Base-by-base conservation (phyloP, 1,140 invertebrate genomes). In the Pollicipes pollicipes region DNA sequence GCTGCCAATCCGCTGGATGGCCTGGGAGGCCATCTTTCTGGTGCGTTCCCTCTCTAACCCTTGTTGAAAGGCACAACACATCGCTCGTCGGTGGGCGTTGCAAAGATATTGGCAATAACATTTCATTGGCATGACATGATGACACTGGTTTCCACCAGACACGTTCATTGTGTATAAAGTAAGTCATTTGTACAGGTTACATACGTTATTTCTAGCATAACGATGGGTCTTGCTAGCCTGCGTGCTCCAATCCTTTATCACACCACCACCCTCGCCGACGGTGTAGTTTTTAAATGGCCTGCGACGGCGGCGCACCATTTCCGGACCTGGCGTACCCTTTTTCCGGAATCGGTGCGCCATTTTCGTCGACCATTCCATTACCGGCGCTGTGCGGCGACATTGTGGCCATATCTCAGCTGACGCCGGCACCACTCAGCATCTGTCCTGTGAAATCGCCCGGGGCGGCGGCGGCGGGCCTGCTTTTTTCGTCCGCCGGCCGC, bases 1-100 rank as follows among this genome's bases (percentile, higher is more conserved):
- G 0, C 78, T 94, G 72, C 91, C 92, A 0, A 84, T 95, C 70
- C 83, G 92, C 45, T 94, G 91, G 92, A 92, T 92, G 84, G 88
- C 91, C 8, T 91, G 89, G 88, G 90, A 91, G 79, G 86, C 86
- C 3, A 83, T 90, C 70, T 85, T 91, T 30, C 78, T 90, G 83
- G 90, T 91, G 80, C 85, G 82, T 79, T 45, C 37, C 30, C 21
- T 63, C 27, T 6, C 27, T 63, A 21, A n/a, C n/a, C n/a, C n/a
- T n/a, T n/a, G n/a, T n/a, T n/a, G n/a, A n/a, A n/a, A n/a, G n/a
- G n/a, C n/a, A n/a, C n/a, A n/a, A n/a, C n/a, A n/a, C n/a, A n/a
- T n/a, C n/a, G n/a, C n/a, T n/a, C n/a, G n/a, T n/a, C n/a, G n/a
- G n/a, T n/a, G n/a, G n/a, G n/a, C n/a, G n/a, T n/a, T n/a, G n/a